Base-by-base conservation (phyloP, 2,113 vertebrate genomes). In the Pan paniscus region DNA sequence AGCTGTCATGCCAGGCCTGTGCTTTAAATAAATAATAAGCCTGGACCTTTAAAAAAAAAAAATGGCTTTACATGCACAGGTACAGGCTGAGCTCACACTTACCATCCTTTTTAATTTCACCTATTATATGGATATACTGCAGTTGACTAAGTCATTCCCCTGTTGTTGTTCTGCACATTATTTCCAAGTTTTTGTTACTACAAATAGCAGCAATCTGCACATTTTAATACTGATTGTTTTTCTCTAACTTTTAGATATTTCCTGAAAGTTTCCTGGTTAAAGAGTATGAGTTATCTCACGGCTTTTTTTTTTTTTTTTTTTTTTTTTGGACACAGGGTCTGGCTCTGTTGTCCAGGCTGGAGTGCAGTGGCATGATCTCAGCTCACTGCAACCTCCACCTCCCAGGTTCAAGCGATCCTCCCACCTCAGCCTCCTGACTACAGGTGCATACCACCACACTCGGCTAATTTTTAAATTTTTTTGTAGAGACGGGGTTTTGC, bases 1-100 rank as follows among this genome's bases (percentile, higher is more conserved):
- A 64, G 27, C 27, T 0, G 12, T 30, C 61, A 64, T 14, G 12
- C 61, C 27, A 32, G 61, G 61, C 2, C 61, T 32, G 27, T 64
- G 27, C 61, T 64, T 64, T 32, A 52, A 92, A 97, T 97, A 97
- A 96, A 94, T 83, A 96, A 96, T 95, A 93, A 98, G 97, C 97
- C 98, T 98, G 98, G 96, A 70, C 92, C 97, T 95, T 93, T 32
- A 64, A 64, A 64, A 64, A 59, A 59, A 2, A 64, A 64, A 30
- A 5, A 68, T 35, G 67, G 16, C 67, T 68, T 68, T 68, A 32
- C 67, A n/a, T 38, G 83, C 48, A 85, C 43, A 23, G 17, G 17
- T 13, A 11, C 14, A 27, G 83, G 38, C 35, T 27, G 32, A 43
- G 7, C 16, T 50, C 43, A 22, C 22, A 5, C 16, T 40, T 59